Evolutionary conservation across 2,888 invertebrate species (phyloP), one percentile per base, ranked within the genome.

Genomic region (Hecatera dysodea): DNA sequence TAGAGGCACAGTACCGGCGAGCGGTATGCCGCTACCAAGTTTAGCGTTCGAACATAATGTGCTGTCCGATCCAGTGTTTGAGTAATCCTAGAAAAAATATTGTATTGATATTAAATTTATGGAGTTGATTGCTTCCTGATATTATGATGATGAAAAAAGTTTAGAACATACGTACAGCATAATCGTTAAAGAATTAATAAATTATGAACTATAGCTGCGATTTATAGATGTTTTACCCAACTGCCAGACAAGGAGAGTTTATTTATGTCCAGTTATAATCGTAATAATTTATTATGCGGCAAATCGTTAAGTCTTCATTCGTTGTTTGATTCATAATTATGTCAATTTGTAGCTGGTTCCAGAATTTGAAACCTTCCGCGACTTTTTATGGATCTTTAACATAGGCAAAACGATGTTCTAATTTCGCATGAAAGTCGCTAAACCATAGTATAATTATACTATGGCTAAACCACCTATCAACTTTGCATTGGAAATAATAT

Each of bases 1-100:
- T 88, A 98, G 96, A 78, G 97, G 97, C 2, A 98, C 98, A 0
- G 98, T 97, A 1, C 98, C 98, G 7, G 98, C 98, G 15, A 98
- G 94, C 0, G 98, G 98, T 55, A 98, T 97, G 0, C 97, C 97
- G 79, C 96, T 97, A 44, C 97, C 95, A 29, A 94, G 89, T 82
- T 96, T 96, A 0, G 96, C 96, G 74, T 95, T 96, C 0, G 95
- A 95, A 80, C 95, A 95, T 39, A 96, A 73, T 0, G 95, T 97
- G 69, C 96, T 96, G 57, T 96, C 97, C 2, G 96, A 96, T 52
- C 97, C 97, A 0, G 97, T 96, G 84, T 97, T 97, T 4, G 97
- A 96, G 82, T 97, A 97, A 78, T 97, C 97, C 91, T 96, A 93
- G 11, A 84, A 44, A 87, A 84, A 60, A 74, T 72, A 3, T 17